phyloP scores from a whole-genome alignment of 2,113 vertebrate species.

The Ivindomyrus marchei region DNA sequence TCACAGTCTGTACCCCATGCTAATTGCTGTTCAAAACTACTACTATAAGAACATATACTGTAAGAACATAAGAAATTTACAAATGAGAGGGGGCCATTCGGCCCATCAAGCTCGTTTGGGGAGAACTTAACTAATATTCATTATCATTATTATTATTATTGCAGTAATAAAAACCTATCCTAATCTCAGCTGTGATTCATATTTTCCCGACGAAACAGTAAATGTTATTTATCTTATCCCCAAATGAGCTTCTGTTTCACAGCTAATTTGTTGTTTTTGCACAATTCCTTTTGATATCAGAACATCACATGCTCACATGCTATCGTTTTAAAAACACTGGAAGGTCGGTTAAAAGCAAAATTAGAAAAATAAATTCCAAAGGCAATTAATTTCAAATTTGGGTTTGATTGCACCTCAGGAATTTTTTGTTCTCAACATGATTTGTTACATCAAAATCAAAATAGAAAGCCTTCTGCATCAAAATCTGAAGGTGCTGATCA shows the following conservation, averaged over 20 bases:
- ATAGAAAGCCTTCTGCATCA: neutral
- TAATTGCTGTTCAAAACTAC: neutral
- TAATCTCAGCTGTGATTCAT: neutral
- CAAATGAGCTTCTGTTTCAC: neutral
- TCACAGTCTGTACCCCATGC: neutral
- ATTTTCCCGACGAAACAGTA: neutral
- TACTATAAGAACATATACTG: too few species aligned
- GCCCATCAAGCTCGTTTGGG: too few species aligned
- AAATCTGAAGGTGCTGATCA: neutral
- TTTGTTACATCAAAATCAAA: neutral
- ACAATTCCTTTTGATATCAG: neutral
- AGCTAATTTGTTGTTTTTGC: neutral
- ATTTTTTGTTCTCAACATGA: neutral
- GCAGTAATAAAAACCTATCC: neutral
- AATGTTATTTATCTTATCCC: neutral
- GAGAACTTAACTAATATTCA: too few species aligned
- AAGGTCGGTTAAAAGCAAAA: neutral
- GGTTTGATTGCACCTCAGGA: neutral
- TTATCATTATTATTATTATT: neutral
- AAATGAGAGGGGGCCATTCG: too few species aligned
- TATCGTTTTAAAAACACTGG: neutral
- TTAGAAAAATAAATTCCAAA: neutral
- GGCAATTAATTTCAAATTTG: neutral
- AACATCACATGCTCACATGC: neutral
- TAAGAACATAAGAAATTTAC: too few species aligned